These are phyloP conservation scores for Pristionchus exspectatus DNA, from an alignment of 2,888 invertebrate genomes.

Conservation along the genomic window DNA sequence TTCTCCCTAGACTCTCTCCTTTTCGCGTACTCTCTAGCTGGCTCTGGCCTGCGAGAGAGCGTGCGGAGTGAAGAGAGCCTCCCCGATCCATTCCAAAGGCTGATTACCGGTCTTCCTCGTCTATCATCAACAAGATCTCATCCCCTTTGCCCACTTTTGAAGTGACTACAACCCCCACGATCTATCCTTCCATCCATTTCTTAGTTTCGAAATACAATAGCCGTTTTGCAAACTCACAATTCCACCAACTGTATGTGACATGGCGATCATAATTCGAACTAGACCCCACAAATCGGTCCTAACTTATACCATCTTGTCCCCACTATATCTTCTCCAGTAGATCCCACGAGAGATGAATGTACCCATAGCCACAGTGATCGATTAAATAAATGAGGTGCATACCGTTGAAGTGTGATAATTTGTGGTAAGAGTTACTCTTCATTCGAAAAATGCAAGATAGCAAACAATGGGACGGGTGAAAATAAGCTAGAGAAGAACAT, in stretches of 20 bases:
- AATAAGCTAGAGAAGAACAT: too few species aligned
- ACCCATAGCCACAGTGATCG: background rate
- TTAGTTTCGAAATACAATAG: background rate
- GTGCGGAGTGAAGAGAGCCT: too few species aligned
- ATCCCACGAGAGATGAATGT: constrained; percentile 13
- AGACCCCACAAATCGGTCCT: background rate
- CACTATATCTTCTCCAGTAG: background rate
- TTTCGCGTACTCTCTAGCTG: background rate
- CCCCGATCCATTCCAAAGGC: background rate
- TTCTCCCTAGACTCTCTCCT: background rate
- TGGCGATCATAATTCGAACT: too few species aligned
- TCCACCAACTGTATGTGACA: too few species aligned
- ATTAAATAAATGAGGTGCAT: constrained; percentile 42
- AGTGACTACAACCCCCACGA: background rate
- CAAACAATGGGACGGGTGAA: too few species aligned
- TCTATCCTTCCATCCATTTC: background rate
- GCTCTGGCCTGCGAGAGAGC: too few species aligned
- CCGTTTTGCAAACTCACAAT: background rate
- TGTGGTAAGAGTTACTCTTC: too few species aligned
- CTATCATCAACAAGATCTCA: background rate
- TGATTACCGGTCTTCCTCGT: constrained; percentile 12
- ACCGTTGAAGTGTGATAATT: background rate
- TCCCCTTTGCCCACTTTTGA: constrained; percentile 1
- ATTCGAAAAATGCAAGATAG: too few species aligned
- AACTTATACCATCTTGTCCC: background rate